Evolutionary conservation across 2,888 invertebrate genomes (phyloP).

Genomic region (Panzeria rudis): DNA sequence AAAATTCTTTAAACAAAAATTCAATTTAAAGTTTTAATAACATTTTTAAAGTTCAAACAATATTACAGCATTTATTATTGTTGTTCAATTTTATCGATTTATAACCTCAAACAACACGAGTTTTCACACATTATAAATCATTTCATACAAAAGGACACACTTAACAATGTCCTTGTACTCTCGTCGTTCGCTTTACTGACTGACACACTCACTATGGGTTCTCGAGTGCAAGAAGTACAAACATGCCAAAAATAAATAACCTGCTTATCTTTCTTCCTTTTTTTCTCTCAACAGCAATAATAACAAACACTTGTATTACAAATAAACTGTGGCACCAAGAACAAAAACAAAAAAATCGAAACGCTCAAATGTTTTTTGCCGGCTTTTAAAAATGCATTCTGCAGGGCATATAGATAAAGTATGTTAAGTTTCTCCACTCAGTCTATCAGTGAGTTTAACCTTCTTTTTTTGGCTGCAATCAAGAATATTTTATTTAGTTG

Average conservation of each 20-base stretch:
- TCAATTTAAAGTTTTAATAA: constrained; percentile 33
- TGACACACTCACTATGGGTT: constrained; percentile 10
- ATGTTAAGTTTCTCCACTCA: constrained; percentile 11
- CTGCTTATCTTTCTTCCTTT: constrained; percentile 42
- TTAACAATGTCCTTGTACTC: constrained; percentile 66
- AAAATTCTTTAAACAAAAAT: background rate
- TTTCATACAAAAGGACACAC: constrained; percentile 58
- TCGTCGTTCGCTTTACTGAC: constrained; percentile 59
- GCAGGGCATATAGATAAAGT: background rate
- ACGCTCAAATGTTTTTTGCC: constrained; percentile 2
- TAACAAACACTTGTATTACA: constrained; percentile 13
- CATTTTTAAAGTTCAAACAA: constrained; percentile 1
- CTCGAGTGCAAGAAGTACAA: constrained; percentile 55
- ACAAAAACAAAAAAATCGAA: constrained; percentile 14
- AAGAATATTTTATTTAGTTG: constrained; percentile 8
- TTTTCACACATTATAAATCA: constrained; percentile 65
- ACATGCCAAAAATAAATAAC: constrained; percentile 67
- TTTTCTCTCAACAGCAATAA: constrained; percentile 8
- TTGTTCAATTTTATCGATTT: constrained; percentile 57
- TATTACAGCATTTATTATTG: background rate
- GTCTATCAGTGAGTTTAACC: constrained; percentile 24
- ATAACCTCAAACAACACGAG: constrained; percentile 57
- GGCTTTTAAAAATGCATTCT: constrained; percentile 5
- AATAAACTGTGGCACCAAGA: constrained; percentile 18
- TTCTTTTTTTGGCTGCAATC: constrained; percentile 16